A percentile compares a stretch with the other conserved stretches of the same genome.
Conservation (phyloP, 2,113 vertebrate species). For the Corythoichthys haematopterus region DNA sequence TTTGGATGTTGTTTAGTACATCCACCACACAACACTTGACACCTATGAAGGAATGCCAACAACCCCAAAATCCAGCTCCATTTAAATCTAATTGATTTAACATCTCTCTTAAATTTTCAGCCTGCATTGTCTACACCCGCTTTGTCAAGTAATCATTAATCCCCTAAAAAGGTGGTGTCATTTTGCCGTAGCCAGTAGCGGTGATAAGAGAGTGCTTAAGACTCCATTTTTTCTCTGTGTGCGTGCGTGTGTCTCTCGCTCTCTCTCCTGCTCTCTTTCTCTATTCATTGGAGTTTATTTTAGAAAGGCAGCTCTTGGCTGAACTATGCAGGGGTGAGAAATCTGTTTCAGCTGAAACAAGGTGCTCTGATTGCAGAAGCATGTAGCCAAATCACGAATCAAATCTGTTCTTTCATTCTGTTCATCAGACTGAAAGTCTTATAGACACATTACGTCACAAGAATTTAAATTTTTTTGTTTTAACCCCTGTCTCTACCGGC, state of each 20-base stretch:
- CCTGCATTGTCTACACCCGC: slow-evolving; percentile 33
- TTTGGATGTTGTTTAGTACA: slow-evolving; percentile 63
- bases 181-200: slow-evolving; percentile 35
- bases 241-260: background rate
- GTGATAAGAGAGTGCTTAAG: slow-evolving; percentile 40
- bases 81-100: slow-evolving; percentile 59
- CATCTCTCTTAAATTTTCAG: slow-evolving; percentile 37
- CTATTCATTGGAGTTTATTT: slow-evolving; percentile 38
- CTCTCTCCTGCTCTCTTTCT: slow-evolving; percentile 22
- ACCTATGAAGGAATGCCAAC: slow-evolving; percentile 49
- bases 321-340: slow-evolving; percentile 52
- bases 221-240: slow-evolving; percentile 31
- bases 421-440: slow-evolving; percentile 56
- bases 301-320: slow-evolving; percentile 54
- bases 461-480: slow-evolving; percentile 2
- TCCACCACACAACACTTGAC: slow-evolving; percentile 58
- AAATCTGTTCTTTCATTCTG: slow-evolving; percentile 57
- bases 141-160: slow-evolving; percentile 58
- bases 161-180: slow-evolving; percentile 40
- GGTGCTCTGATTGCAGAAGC: slow-evolving; percentile 61
- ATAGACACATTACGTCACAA: slow-evolving; percentile 7
- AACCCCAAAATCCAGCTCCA: slow-evolving; percentile 39
- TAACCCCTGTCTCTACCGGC: background rate
- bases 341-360: slow-evolving; percentile 63
- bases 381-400: slow-evolving; percentile 62